Conservation (phyloP, 1,140 invertebrate species). For the Caenorhabditis brenneri region DNA sequence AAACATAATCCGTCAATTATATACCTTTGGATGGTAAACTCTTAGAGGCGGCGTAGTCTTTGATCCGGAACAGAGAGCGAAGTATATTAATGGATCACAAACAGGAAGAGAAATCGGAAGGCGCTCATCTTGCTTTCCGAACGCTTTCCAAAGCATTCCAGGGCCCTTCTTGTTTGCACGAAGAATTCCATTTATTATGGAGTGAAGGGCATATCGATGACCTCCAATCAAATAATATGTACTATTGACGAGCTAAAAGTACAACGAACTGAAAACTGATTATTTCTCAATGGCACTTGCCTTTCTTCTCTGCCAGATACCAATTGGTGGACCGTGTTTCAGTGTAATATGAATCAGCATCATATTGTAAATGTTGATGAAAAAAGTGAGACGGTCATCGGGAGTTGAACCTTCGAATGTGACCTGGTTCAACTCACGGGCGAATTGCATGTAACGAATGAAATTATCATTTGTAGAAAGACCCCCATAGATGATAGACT, state of each 20-base stretch:
- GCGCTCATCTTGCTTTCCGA: conserved; percentile 71
- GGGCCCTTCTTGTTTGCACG: conserved; percentile 72
- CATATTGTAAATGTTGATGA: conserved; percentile 74
- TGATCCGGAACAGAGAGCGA: conserved; percentile 73
- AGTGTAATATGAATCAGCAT: conserved; percentile 73
- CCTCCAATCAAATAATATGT: conserved; percentile 73
- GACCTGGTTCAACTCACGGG: conserved; percentile 4
- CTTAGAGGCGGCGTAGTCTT: conserved; percentile 72
- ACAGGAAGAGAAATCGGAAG: conserved; percentile 69
- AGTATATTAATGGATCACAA: conserved; percentile 73
- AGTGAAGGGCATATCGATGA: conserved; percentile 72
- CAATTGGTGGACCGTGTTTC: conserved; percentile 70
- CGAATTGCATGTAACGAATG: conserved; percentile 28
- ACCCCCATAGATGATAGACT: background rate
- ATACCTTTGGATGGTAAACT: conserved; percentile 72
- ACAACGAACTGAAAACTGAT: too few relatives aligned
- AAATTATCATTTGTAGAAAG: conserved; percentile 34
- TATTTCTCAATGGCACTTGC: conserved; percentile 53
- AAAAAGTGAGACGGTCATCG: conserved; percentile 73
- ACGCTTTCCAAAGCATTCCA: conserved; percentile 73
- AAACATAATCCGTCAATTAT: background rate
- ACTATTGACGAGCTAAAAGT: conserved; percentile 73
- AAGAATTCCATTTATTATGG: conserved; percentile 74
- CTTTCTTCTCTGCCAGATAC: conserved; percentile 73
- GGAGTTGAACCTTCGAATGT: background rate